Conservation (phyloP, 2,888 invertebrate genomes). For the Quadroppia sp. region DNA sequence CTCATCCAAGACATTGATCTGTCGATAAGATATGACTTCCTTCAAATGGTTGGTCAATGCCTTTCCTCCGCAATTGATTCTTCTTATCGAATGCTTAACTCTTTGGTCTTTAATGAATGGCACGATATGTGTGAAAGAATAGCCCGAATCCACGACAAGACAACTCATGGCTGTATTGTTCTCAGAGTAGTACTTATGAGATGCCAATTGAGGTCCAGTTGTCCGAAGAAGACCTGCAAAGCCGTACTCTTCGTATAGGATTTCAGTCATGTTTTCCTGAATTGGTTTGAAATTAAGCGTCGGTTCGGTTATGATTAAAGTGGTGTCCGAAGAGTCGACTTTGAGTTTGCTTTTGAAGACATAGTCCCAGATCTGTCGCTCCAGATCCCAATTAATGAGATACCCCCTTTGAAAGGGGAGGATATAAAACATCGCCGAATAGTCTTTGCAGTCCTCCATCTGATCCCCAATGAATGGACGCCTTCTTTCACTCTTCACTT, state of each 20-base stretch:
- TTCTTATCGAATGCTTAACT: conserved; percentile 59
- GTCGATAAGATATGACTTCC: conserved; percentile 91
- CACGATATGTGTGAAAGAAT: conserved; percentile 89
- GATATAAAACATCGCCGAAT: conserved; percentile 88
- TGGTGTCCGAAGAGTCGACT: conserved; percentile 63
- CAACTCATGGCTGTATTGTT: conserved; percentile 59
- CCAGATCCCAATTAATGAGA: conserved; percentile 90
- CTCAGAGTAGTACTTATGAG: conserved; percentile 20
- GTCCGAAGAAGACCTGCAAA: conserved; percentile 64
- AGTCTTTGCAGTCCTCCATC: conserved; percentile 92
- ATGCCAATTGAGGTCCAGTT: conserved; percentile 47
- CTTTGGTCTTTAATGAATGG: conserved; percentile 79
- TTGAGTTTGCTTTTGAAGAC: conserved; percentile 61
- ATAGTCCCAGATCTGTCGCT: conserved; percentile 94
- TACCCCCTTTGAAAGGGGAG: conserved; percentile 93
- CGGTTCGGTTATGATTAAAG: conserved; percentile 86
- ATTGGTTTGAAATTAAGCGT: conserved; percentile 85
- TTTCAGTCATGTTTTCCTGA: conserved; percentile 89
- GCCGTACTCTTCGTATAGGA: conserved; percentile 96
- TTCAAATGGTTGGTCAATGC: conserved; percentile 94
- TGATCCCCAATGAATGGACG: conserved; percentile 90
- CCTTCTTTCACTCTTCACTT: conserved; percentile 92
- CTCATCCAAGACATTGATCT: conserved; percentile 97
- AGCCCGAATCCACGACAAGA: conserved; percentile 87
- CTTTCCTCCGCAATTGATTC: conserved; percentile 95